Percentiles rank a stretch among this genome's conserved stretches.
Conservation (phyloP, 1,140 invertebrate species). For the Diabrotica undecimpunctata region DNA sequence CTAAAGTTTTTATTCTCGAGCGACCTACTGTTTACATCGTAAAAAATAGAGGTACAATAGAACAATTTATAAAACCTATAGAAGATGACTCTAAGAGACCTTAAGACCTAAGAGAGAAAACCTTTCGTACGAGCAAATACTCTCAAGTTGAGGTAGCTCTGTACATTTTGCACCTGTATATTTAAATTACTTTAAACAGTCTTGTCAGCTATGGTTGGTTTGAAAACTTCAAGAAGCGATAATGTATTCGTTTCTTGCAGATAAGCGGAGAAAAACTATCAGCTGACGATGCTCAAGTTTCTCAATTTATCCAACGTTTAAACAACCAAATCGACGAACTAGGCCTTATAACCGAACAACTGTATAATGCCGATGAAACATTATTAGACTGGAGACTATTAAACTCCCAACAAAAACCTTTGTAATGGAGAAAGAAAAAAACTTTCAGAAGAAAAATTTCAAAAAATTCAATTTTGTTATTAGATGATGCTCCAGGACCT, state of each 20-base stretch:
- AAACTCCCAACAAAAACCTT: neutral
- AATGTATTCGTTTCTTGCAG: constrained; percentile 19
- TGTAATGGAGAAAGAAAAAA: neutral
- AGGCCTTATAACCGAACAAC: neutral
- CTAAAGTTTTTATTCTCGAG: no score
- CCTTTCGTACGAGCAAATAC: no score
- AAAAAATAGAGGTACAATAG: no score
- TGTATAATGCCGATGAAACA: neutral
- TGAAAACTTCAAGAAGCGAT: constrained; percentile 19
- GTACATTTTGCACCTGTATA: constrained; percentile 8
- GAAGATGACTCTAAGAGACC: neutral
- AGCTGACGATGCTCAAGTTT: constrained; percentile 9
- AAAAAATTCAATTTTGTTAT: neutral
- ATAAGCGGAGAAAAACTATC: constrained; percentile 23
- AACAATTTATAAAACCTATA: no score
- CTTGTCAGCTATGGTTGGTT: constrained; percentile 18
- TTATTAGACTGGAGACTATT: neutral
- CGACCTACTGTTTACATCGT: no score
- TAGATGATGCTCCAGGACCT: neutral
- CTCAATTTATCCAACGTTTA: constrained; percentile 14
- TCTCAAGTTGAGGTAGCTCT: no score
- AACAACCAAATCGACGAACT: constrained; percentile 13
- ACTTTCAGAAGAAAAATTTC: neutral
- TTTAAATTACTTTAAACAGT: constrained; percentile 7
- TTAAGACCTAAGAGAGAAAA: neutral